Base-by-base conservation (phyloP, 1,140 invertebrate species). In the Drosophila asahinai region DNA sequence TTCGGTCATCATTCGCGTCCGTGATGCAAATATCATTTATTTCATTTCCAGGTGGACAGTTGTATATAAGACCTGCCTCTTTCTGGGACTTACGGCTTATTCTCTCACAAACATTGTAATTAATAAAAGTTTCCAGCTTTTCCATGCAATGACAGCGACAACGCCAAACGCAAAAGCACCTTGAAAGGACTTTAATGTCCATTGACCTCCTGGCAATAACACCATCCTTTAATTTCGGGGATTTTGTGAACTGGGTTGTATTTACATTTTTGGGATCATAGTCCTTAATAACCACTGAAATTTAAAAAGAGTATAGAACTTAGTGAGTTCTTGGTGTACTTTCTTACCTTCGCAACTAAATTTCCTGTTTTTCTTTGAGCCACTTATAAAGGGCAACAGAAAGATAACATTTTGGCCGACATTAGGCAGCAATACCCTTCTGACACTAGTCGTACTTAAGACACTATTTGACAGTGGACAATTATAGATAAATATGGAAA, bases 81-180 rank as follows among this genome's bases (percentile, higher is more conserved):
- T 63, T 70, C 49, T 76, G 19, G 12, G 65, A 14, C 0, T 25
- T 27, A 17, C 43, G 66, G 9, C 63, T 51, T 76, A 91, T 66
- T 65, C 61, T 71, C 15, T 83, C 59, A 36, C 89, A 91, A 14
- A 76, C 42, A 19, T 74, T 84, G 17, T 59, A 63, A 22, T 87
- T 79, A 4, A 80, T 55, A 19, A 72, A 71, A 5, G 79, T 83
- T 60, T 83, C 77, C 17, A 83, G 22, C 45, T 78, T 80, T n/a
- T 54, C 49, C 15, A 92, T 68, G 30, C 90, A 91, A 48, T 91
- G 82, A 8, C 90, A 91, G 12, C 54, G 65, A 49, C 90, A 91
- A 30, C 82, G 64, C 80, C 77, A 90, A 12, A 91, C 25, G 55
- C 90, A 91, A 49, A 91, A 83, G 45, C 90, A 91, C 59, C 90